These are phyloP conservation scores for Eptatretus burgeri DNA, from an alignment of 2,113 vertebrate genomes.

Conservation along the genomic window DNA sequence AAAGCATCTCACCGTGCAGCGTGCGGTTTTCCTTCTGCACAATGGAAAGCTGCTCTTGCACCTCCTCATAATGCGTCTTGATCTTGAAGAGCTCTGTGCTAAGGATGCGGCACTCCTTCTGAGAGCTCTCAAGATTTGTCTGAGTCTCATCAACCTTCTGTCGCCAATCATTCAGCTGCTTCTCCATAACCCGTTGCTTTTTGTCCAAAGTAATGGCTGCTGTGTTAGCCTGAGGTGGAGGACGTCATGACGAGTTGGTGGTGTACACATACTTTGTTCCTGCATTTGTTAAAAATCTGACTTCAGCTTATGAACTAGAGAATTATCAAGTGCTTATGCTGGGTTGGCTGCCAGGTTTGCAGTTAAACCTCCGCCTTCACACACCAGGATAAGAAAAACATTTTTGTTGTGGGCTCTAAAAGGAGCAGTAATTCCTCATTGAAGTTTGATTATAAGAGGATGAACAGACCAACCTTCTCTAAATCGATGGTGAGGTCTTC, in stretches of 20 bases:
- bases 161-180: constrained; percentile 27
- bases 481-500: constrained; percentile 3
- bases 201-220: constrained; percentile 21
- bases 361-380: too few relatives aligned
- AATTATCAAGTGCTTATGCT: too few relatives aligned
- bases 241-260: too few relatives aligned
- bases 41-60: constrained; percentile 23
- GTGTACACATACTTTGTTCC: too few relatives aligned
- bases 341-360: too few relatives aligned
- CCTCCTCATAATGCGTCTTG: constrained; percentile 25
- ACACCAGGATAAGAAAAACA: too few relatives aligned
- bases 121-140: constrained; percentile 23
- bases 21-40: constrained; percentile 25
- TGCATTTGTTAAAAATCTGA: too few relatives aligned
- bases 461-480: background rate
- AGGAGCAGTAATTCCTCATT: too few relatives aligned
- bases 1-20: constrained; percentile 19
- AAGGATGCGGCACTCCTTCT: constrained; percentile 27
- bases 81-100: constrained; percentile 27
- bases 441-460: too few relatives aligned
- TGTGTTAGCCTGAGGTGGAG: constrained; percentile 15
- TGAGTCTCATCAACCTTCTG: constrained; percentile 29
- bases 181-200: constrained; percentile 29
- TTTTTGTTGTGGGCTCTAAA: too few relatives aligned
- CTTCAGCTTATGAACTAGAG: too few relatives aligned